Evolutionary conservation across 2,888 invertebrate species (phyloP), one percentile per base, ranked within the genome.

Genomic region (Diadromus collaris): DNA sequence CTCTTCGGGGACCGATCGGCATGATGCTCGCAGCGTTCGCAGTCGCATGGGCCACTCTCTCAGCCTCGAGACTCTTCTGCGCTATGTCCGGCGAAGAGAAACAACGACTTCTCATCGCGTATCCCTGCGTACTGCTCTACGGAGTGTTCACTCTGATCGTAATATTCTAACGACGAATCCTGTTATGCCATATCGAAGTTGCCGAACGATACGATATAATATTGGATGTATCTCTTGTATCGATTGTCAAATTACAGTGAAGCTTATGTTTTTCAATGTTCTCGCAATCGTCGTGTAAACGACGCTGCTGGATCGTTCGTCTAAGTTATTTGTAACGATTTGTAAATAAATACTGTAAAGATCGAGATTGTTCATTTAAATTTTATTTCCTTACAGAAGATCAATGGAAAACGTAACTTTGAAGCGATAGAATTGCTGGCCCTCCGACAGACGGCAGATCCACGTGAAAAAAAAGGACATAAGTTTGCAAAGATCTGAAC

Each of bases 71-170:
- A 90, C 92, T 98, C 32, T 98, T 98, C 93, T 96, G 97, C 48
- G 96, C 97, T 0, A 97, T 98, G 91, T 95, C 98, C 19, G 95
- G 95, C 60, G 97, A 98, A 93, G 93, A 95, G 81, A 95, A 96
- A 85, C 97, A 97, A 89, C 95, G 97, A 86, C 94, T 95, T 16
- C 91, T 97, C 1, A 95, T 97, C 84, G 98, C 97, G 46, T 98
- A 98, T 91, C 98, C 98, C 0, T 98, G 98, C 92, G 95, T 96
- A 77, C 93, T 98, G 81, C 95, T 98, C 34, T 98, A 97, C 92
- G 97, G 97, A 64, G 97, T 98, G 1, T 98, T 98, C 92, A 97
- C 97, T 56, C 93, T 98, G 71, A 93, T 98, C 85, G 97, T 98
- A 65, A 93, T 98, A 79, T 98, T 98, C 92, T 98, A 93, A 94